These are phyloP conservation scores for Cephus runcator DNA, from an alignment of 2,888 invertebrate species.

Conservation along the genomic window DNA sequence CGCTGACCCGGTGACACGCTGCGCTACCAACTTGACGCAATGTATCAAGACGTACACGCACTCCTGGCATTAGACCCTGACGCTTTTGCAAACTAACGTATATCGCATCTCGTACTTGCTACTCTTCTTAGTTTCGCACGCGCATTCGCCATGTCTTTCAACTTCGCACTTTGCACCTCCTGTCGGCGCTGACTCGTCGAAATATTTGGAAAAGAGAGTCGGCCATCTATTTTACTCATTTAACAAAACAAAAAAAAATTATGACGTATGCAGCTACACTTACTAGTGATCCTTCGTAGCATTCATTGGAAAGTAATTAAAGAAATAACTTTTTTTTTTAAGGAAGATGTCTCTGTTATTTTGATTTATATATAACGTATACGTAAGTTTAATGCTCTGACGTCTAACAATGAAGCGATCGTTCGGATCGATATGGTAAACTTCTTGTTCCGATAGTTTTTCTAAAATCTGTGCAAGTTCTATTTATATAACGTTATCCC, in stretches of 20 bases:
- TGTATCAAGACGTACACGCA: conserved; percentile 58
- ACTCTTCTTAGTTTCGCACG: not conserved
- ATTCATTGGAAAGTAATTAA: not conserved
- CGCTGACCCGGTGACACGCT: conserved; percentile 50
- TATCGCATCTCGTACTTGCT: not conserved
- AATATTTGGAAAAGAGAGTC: not conserved
- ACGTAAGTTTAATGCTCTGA: not conserved
- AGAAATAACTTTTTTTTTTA: not conserved
- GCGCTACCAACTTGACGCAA: conserved; percentile 50
- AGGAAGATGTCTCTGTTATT: not conserved
- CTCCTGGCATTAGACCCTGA: conserved; percentile 41
- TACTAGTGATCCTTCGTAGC: not conserved
- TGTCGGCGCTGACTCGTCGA: conserved; percentile 7
- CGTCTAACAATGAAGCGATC: too few relatives aligned
- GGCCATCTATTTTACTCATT: not conserved
- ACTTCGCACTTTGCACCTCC: conserved; percentile 20
- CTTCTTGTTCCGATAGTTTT: not conserved
- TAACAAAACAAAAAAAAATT: not conserved
- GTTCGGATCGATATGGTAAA: too few relatives aligned
- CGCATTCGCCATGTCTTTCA: not conserved
- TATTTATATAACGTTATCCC: conserved; percentile 18
- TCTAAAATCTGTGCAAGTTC: not conserved
- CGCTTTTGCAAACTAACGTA: conserved; percentile 21
- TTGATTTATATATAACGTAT: not conserved
- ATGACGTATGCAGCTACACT: not conserved